Conservation (phyloP, 2,113 vertebrate species). For the Poeciliopsis prolifica region DNA sequence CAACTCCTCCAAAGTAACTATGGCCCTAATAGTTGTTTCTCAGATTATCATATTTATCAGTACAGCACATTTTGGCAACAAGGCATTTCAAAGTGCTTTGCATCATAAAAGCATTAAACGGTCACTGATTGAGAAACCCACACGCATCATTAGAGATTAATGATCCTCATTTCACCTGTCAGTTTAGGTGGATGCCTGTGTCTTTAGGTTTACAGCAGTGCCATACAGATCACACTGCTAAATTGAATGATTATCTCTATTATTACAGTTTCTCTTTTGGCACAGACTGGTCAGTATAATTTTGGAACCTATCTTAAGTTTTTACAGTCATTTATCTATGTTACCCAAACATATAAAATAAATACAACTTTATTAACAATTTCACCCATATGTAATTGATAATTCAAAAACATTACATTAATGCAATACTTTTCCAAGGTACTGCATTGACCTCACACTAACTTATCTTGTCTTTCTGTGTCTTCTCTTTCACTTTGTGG, state of each 20-base stretch:
- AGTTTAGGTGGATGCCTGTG: background rate
- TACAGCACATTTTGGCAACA: too few relatives aligned
- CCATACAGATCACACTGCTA: background rate
- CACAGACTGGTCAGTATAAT: slow-evolving; percentile 66
- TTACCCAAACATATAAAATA: slow-evolving; percentile 66
- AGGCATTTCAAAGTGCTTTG: too few relatives aligned
- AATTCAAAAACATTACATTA: too few relatives aligned
- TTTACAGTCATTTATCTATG: slow-evolving; percentile 61
- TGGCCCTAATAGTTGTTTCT: background rate
- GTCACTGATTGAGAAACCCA: too few relatives aligned
- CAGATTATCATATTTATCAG: background rate
- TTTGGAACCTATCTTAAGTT: slow-evolving; percentile 65
- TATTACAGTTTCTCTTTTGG: slow-evolving; percentile 63
- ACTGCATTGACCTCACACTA: background rate
- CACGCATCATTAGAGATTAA: background rate
- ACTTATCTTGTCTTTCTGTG: slow-evolving; percentile 1
- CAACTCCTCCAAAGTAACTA: background rate
- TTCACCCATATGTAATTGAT: slow-evolving; percentile 65
- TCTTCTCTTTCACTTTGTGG: background rate
- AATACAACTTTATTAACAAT: slow-evolving; percentile 71
- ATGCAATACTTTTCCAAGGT: background rate
- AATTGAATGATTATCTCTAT: slow-evolving; percentile 65
- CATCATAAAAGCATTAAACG: too few relatives aligned
- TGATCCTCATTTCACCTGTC: background rate
- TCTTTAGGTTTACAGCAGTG: background rate